Conservation (phyloP, 2,888 invertebrate species). For the Drosophila phalerata region DNA sequence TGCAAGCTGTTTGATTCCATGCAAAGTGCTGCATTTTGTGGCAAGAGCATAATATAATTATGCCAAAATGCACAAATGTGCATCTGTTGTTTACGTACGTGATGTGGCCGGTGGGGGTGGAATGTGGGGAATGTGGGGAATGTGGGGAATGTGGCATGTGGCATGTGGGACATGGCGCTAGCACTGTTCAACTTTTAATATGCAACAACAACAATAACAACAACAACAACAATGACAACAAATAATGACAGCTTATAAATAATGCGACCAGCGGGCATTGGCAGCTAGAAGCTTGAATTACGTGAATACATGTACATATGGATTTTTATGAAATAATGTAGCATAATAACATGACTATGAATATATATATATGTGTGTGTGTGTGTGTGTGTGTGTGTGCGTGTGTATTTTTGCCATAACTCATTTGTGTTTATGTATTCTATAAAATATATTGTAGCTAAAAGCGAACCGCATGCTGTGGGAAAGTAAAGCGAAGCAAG, state of each 20-base stretch:
- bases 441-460: slow-evolving; percentile 72
- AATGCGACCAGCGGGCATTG: slow-evolving; percentile 35
- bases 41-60: slow-evolving; percentile 33
- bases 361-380: slow-evolving; percentile 1
- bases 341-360: slow-evolving; percentile 8
- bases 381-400: slow-evolving; percentile 1
- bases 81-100: slow-evolving; percentile 42
- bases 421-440: slow-evolving; percentile 19
- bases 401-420: slow-evolving; percentile 15
- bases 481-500: slow-evolving; percentile 85
- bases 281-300: slow-evolving; percentile 24
- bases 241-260: slow-evolving; percentile 50
- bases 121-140: neutral
- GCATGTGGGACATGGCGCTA: no score
- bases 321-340: slow-evolving; percentile 23
- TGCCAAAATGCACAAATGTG: slow-evolving; percentile 27
- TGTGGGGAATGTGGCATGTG: neutral
- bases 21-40: slow-evolving; percentile 13
- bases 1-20: slow-evolving; percentile 1
- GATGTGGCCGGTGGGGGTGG: slow-evolving; percentile 9
- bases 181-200: slow-evolving; percentile 29
- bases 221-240: slow-evolving; percentile 24
- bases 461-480: slow-evolving; percentile 85
- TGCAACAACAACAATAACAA: slow-evolving; percentile 1
- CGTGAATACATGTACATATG: slow-evolving; percentile 8